Evolutionary conservation across 2,113 vertebrate genomes (phyloP).

Genomic region (Stigmatopora argus): DNA sequence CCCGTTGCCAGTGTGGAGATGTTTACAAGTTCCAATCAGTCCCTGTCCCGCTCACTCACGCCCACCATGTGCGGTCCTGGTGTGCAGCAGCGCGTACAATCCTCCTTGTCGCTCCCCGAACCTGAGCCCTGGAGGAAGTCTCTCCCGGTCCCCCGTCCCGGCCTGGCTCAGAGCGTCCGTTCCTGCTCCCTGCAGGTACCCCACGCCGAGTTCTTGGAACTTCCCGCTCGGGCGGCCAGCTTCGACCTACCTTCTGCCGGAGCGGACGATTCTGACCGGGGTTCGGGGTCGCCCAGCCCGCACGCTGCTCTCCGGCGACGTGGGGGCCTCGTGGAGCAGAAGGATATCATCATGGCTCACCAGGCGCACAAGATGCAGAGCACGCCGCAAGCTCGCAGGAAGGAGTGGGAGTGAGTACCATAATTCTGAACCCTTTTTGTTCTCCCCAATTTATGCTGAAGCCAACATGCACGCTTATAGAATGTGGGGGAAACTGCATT

Average conservation of each 20-base stretch:
- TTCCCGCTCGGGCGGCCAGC: conserved; percentile 72
- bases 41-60: conserved; percentile 63
- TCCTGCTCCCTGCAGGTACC: conserved; percentile 80
- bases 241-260: conserved; percentile 65
- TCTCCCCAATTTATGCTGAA: too few relatives aligned
- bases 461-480: not conserved
- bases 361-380: conserved; percentile 94
- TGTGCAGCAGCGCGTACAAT: conserved; percentile 40
- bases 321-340: conserved; percentile 86
- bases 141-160: conserved; percentile 38
- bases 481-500: not conserved
- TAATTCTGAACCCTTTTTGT: conserved; percentile 6
- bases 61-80: conserved; percentile 55
- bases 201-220: conserved; percentile 59
- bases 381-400: conserved; percentile 87
- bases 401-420: conserved; percentile 94
- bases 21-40: conserved; percentile 70
- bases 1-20: conserved; percentile 52
- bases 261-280: conserved; percentile 63
- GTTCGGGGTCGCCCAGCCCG: conserved; percentile 76
- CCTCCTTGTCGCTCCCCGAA: conserved; percentile 77
- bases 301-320: conserved; percentile 80
- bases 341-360: conserved; percentile 89
- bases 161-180: conserved; percentile 69
- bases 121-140: conserved; percentile 76